Evolutionary conservation across 2,113 vertebrate genomes (phyloP).

Genomic region (Calcarius ornatus): DNA sequence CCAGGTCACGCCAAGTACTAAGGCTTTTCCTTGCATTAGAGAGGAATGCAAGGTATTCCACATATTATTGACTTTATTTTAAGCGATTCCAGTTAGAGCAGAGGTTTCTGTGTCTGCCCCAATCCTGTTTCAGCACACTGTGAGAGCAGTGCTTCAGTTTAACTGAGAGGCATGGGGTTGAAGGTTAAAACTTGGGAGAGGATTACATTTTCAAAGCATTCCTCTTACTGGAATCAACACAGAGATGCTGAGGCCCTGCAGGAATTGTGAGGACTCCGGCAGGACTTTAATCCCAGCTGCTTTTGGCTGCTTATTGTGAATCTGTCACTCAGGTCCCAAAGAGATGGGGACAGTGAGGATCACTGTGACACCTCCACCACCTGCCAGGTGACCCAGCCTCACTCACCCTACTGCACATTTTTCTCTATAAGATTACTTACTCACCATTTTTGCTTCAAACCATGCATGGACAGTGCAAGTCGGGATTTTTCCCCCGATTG

Average conservation of each 20-base stretch:
- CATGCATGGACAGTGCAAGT: not conserved
- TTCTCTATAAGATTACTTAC: not conserved
- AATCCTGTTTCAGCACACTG: not conserved
- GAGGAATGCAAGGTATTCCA: conserved; percentile 4
- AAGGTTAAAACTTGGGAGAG: not conserved
- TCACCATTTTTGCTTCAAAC: not conserved
- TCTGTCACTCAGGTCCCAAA: not conserved
- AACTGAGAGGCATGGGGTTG: not conserved
- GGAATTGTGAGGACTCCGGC: fast-evolving
- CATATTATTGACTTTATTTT: conserved; percentile 13
- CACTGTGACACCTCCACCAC: not conserved
- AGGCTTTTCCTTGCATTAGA: not conserved
- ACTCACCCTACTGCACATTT: not conserved
- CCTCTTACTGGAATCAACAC: not conserved
- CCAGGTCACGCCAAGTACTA: not conserved
- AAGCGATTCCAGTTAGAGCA: not conserved
- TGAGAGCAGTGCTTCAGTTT: not conserved
- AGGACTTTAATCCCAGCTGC: not conserved
- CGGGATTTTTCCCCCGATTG: fast-evolving
- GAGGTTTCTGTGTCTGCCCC: not conserved
- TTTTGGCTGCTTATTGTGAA: not conserved
- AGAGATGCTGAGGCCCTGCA: not conserved
- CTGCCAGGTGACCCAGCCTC: not conserved
- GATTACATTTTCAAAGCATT: not conserved
- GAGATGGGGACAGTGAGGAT: not conserved